A percentile compares a stretch with the other conserved stretches of the same genome.
Conservation (phyloP, 1,140 invertebrate genomes). For the Brachionus calyciflorus region DNA sequence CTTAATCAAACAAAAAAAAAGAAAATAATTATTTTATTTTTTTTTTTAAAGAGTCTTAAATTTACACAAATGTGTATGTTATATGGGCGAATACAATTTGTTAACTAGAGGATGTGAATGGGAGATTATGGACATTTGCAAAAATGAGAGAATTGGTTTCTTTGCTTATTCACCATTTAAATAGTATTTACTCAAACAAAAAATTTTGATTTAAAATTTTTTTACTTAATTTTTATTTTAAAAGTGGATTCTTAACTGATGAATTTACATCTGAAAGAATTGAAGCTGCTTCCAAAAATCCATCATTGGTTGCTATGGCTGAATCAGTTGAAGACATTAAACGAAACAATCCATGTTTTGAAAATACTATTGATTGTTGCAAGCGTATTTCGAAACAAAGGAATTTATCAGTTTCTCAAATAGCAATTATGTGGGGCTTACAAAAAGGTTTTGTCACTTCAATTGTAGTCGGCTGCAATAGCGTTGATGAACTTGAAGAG, state of each 20-base stretch:
- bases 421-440: constrained; percentile 54
- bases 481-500: constrained; percentile 54
- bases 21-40: background rate
- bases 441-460: constrained; percentile 54
- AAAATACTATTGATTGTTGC: background rate
- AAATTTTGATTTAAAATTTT: background rate
- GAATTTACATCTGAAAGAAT: background rate
- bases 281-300: background rate
- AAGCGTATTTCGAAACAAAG: background rate
- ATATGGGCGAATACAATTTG: constrained; percentile 50
- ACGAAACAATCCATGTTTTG: constrained; percentile 4
- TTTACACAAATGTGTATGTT: constrained; percentile 40
- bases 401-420: constrained; percentile 49
- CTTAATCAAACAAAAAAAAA: background rate
- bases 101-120: constrained; percentile 51
- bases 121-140: constrained; percentile 52
- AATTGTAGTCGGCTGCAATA: constrained; percentile 54
- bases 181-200: constrained; percentile 49
- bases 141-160: constrained; percentile 51
- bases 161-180: constrained; percentile 53
- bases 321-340: constrained; percentile 29
- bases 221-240: no score
- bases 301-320: background rate
- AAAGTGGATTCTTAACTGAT: constrained; percentile 27
- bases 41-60: constrained; percentile 21